Percentiles rank a stretch among this genome's conserved stretches.
Conservation (phyloP, 2,797 vertebrate genomes). For the Artibeus lituratus region DNA sequence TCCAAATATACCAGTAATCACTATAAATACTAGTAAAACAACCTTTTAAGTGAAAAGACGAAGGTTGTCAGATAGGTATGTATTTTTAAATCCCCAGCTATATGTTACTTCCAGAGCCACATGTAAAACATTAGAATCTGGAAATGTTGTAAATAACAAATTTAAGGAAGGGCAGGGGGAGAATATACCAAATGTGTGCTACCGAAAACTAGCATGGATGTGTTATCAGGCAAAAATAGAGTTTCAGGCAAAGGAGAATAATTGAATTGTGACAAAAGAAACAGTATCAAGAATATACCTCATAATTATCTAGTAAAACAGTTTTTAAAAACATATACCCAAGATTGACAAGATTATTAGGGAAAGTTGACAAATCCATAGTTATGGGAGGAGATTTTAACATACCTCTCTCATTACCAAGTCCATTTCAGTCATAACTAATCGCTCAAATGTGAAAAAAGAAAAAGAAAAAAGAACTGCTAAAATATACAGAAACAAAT, state of each 20-base stretch:
- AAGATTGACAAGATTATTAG: background rate
- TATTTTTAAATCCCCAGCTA: background rate
- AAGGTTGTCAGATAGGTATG: background rate
- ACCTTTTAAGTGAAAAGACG: constrained; percentile 5
- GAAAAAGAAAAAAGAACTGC: background rate
- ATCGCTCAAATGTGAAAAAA: background rate
- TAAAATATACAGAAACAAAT: background rate
- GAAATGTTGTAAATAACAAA: background rate
- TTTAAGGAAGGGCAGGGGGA: background rate
- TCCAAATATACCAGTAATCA: background rate
- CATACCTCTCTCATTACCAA: background rate
- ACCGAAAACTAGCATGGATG: background rate
- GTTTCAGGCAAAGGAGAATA: background rate
- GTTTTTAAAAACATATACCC: background rate
- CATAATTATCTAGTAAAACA: background rate
- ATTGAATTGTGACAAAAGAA: background rate
- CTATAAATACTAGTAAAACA: background rate
- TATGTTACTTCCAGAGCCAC: background rate
- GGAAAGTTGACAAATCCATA: background rate
- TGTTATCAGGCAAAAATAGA: background rate
- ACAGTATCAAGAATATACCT: background rate
- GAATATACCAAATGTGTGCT: background rate
- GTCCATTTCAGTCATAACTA: background rate
- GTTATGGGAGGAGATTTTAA: background rate
- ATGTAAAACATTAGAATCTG: background rate